Evolutionary conservation across 2,797 vertebrate genomes (phyloP), one percentile per base, ranked within the genome.

Genomic region (Nasua narica): DNA sequence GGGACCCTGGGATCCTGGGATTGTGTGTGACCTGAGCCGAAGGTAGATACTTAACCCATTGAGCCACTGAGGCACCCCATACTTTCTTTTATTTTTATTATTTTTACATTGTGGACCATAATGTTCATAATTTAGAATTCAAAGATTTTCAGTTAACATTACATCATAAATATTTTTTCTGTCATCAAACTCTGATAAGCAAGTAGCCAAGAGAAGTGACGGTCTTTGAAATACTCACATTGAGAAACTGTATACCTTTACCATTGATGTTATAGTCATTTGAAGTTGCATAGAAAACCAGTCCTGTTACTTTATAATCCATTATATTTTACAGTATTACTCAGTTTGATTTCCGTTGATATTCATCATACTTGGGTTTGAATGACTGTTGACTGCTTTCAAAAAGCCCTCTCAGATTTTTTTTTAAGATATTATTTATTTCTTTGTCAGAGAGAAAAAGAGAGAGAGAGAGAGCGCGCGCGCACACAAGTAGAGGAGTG

Each of bases 141-240:
- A 94, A 82, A 95, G 87, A 62, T 48, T 86, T 88, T 94, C 54
- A 82, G 2, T 91, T 92, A 83, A n/a, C 1, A 7, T 96, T 94
- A 54, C 13, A 40, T 94, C 40, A 56, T 83, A 46, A 92, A 48
- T 40, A 40, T 81, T 92, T 93, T 84, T 88, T 88, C 50, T 54
- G 14, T 90, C 62, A 54, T 92, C 29, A 87, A 40, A 76, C 52
- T 58, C 21, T 92, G 70, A 87, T 83, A 83, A 94, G 16, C 88
- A 94, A 15, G 40, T 89, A 46, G 12, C 50, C 62, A 92, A 74
- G 19, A 35, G 46, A 96, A 87, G 4, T 95, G n/a, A 54, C 88
- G 7, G 16, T 62, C 29, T 93, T 91, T 54, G 25, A 85, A 81
- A 37, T 96, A 69, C 46, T 92, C 40, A 50, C 25, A 50, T 77